Conservation (phyloP, 2,888 invertebrate genomes). For the Drepana falcataria region DNA sequence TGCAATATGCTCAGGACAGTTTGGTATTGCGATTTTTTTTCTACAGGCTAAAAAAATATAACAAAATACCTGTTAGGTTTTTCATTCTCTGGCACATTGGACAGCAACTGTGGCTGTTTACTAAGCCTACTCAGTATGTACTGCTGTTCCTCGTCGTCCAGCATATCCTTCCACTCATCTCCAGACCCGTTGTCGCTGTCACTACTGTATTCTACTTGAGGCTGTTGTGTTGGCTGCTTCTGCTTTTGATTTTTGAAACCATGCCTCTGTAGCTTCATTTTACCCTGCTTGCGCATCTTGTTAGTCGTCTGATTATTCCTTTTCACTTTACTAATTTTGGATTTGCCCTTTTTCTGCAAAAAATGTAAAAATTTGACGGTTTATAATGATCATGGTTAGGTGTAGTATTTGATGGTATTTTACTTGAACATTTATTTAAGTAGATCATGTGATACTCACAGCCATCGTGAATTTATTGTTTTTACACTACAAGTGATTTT, state of each 20-base stretch:
- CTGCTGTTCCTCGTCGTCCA: constrained; percentile 76
- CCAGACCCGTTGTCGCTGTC: constrained; percentile 69
- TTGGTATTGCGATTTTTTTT: too few species aligned
- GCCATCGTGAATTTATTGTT: constrained; percentile 51
- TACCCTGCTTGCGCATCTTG: constrained; percentile 77
- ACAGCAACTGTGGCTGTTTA: constrained; percentile 59
- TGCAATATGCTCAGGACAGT: too few species aligned
- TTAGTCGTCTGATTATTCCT: constrained; percentile 78
- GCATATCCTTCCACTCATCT: constrained; percentile 78
- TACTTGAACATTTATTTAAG: neutral
- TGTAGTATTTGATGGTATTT: neutral
- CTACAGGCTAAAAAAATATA: neutral
- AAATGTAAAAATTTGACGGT: constrained; percentile 8
- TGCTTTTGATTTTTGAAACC: constrained; percentile 53
- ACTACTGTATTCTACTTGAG: constrained; percentile 57
- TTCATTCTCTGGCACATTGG: constrained; percentile 60
- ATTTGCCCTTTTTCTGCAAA: constrained; percentile 73
- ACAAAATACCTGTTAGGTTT: constrained; percentile 35
- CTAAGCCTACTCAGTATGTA: constrained; percentile 67
- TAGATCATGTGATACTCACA: constrained; percentile 35
- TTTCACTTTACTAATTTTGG: constrained; percentile 76
- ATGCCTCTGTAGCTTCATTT: constrained; percentile 68
- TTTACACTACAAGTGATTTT: constrained; percentile 4
- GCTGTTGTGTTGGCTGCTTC: constrained; percentile 40
- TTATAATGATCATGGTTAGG: constrained; percentile 5